Evolutionary conservation across 1,140 invertebrate species (phyloP).

Genomic region (Plectrocnemia conspersa): DNA sequence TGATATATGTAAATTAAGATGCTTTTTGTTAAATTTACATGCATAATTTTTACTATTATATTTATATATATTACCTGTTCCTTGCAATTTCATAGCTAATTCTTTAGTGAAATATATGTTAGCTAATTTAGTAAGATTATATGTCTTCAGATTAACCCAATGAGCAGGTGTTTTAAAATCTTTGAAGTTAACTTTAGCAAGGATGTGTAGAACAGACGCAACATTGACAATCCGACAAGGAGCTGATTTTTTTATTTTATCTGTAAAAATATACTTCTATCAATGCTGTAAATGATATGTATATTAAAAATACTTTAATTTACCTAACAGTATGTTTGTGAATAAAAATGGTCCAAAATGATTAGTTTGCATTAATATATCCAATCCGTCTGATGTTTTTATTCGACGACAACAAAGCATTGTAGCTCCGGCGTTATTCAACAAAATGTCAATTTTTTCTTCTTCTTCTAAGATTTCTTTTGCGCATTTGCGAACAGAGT

Average conservation of each 20-base stretch:
- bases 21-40: too few species aligned
- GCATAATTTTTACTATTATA: too few species aligned
- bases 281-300: neutral
- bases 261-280: constrained; percentile 11
- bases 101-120: constrained; percentile 57
- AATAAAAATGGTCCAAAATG: constrained; percentile 65
- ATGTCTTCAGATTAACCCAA: constrained; percentile 50
- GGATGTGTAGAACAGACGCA: constrained; percentile 56
- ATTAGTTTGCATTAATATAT: constrained; percentile 60
- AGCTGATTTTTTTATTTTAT: constrained; percentile 50
- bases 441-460: constrained; percentile 56
- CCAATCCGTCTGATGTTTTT: constrained; percentile 59
- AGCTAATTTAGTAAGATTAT: constrained; percentile 60
- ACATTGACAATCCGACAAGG: constrained; percentile 62
- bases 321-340: constrained; percentile 59
- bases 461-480: constrained; percentile 47
- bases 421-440: constrained; percentile 63
- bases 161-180: constrained; percentile 34
- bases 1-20: too few species aligned
- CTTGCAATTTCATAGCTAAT: constrained; percentile 50
- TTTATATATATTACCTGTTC: constrained; percentile 33
- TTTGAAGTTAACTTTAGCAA: constrained; percentile 53
- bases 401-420: constrained; percentile 42
- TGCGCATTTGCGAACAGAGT: constrained; percentile 51
- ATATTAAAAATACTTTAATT: constrained; percentile 45